Evolutionary conservation across 1,140 invertebrate genomes (phyloP).

Genomic region (Frieseomelitta varia): DNA sequence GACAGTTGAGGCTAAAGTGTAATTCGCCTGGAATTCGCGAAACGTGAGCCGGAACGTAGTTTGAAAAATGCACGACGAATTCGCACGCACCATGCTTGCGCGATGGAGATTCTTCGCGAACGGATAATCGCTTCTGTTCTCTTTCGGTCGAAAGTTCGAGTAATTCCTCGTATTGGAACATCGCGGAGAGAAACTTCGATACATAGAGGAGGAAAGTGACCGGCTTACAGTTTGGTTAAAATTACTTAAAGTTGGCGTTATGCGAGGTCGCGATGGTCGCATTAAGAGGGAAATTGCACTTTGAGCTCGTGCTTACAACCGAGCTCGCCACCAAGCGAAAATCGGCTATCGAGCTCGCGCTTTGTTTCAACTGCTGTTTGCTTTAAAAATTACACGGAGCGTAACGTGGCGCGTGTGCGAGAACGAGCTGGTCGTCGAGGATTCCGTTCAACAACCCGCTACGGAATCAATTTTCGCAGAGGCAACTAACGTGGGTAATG

Average conservation of each 20-base stretch:
- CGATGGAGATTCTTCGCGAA: background rate
- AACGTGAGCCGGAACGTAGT: background rate
- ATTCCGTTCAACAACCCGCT: background rate
- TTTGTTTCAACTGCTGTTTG: background rate
- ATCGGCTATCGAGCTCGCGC: too few species aligned
- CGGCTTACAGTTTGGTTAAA: background rate
- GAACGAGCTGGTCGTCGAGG: background rate
- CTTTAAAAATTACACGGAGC: background rate
- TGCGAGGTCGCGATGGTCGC: background rate
- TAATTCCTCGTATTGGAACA: background rate
- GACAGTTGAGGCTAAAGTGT: background rate
- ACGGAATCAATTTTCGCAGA: background rate
- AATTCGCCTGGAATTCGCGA: slow-evolving; percentile 10
- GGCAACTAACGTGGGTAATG: background rate
- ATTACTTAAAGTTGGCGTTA: slow-evolving; percentile 20
- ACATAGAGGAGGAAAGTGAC: background rate
- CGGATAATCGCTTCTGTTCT: background rate
- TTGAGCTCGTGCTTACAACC: background rate
- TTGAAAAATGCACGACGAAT: too few species aligned
- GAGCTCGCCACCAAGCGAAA: background rate
- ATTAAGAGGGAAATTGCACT: slow-evolving; percentile 28
- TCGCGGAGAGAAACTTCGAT: background rate
- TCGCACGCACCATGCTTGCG: too few species aligned
- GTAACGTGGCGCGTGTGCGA: background rate
- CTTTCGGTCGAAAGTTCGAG: background rate